These are phyloP conservation scores for Protobothrops flavoviridis DNA, from an alignment of 2,113 vertebrate genomes.

Conservation along the genomic window DNA sequence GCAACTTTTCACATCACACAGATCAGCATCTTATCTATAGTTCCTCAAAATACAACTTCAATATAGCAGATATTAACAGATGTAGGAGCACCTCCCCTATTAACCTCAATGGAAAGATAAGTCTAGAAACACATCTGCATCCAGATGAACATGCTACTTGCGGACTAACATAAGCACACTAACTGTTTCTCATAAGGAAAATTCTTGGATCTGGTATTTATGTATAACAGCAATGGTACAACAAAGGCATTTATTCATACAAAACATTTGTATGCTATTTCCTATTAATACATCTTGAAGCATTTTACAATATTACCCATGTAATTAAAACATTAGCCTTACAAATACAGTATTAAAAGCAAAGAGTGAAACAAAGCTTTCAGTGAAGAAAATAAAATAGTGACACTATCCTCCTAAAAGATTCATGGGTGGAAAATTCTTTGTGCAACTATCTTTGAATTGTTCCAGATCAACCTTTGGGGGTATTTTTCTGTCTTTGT, in stretches of 20 bases:
- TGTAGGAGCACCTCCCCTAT: background rate
- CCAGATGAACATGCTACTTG: background rate
- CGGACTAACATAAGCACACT: background rate
- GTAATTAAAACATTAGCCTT: background rate
- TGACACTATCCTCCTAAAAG: conserved; percentile 11
- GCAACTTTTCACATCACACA: background rate
- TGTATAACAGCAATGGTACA: background rate
- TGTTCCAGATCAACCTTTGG: conserved; percentile 19
- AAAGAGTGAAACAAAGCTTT: background rate
- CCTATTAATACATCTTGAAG: background rate
- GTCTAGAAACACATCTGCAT: background rate
- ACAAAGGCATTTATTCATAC: background rate
- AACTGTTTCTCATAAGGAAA: background rate
- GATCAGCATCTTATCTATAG: background rate
- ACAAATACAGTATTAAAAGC: background rate
- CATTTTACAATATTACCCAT: background rate
- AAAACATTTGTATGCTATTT: background rate
- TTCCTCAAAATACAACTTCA: background rate
- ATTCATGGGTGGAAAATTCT: background rate
- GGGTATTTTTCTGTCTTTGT: background rate
- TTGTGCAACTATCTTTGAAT: conserved; percentile 13
- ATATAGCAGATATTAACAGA: background rate
- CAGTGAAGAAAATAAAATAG: background rate
- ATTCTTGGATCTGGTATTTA: background rate
- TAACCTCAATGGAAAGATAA: background rate